Evolutionary conservation across 1,140 invertebrate genomes (phyloP), one percentile per base, ranked within the genome.

Genomic region (Drosophila micromelanica): DNA sequence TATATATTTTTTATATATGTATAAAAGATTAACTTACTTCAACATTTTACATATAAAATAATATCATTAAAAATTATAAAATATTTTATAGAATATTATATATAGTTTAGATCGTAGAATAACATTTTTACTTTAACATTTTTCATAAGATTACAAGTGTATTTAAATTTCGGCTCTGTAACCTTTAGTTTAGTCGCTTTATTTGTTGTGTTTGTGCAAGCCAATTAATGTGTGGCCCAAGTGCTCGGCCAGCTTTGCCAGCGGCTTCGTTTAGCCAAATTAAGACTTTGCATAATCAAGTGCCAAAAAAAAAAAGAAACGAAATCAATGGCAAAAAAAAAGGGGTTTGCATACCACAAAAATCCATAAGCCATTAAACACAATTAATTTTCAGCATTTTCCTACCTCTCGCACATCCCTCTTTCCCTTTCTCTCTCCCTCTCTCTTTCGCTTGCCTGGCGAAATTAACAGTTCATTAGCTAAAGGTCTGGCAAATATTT

Each of bases 381-480:
- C 79, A 79, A 87, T 87, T 87, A 87, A 82, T 76, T 69, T 70
- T 67, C 48, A 73, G 63, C 54, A 59, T 57, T 57, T 59, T 48
- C 30, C 69, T 27, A 20, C 5, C 20, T 55, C 5, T 37, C n/a
- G 9, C 46, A 27, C 23, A 27, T 1, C 4, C 15, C 46, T 55
- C 23, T 13, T 40, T 17, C 32, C n/a, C 13, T 20, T 8, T 20
- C 38, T 9, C 46, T 38, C 12, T 17, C 38, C 35, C 7, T 38
- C 38, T 23, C 9, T 37, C 27, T 37, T 11, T 35, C 4, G 7
- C 2, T 38, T 12, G n/a, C 7, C 54, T 71, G 55, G 65, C 70
- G 42, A 86, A 89, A 87, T 87, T 89, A 89, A 87, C 82, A 81
- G 84, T 87, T 87, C 82, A 87, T 87, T 87, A 87, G n/a, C n/a